Conservation (phyloP, 1,140 invertebrate species). For the Mya arenaria region DNA sequence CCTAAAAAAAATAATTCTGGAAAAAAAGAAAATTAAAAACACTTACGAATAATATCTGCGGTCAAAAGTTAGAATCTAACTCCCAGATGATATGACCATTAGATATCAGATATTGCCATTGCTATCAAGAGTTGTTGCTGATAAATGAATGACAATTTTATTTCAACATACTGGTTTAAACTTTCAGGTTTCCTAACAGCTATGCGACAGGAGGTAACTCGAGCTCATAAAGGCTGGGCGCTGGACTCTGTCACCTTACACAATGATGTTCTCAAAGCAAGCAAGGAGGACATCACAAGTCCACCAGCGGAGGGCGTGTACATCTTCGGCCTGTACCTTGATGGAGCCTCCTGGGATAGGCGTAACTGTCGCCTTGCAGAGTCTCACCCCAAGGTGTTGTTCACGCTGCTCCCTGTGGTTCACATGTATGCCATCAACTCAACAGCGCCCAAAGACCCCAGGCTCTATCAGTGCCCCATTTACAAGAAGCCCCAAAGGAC, state of each 20-base stretch:
- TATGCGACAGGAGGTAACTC: slow-evolving; percentile 81
- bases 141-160: too few relatives aligned
- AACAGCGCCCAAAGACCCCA: slow-evolving; percentile 91
- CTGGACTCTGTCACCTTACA: slow-evolving; percentile 79
- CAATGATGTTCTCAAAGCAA: slow-evolving; percentile 78
- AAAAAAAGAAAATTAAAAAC: too few relatives aligned
- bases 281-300: slow-evolving; percentile 78
- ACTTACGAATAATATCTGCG: too few relatives aligned
- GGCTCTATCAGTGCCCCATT: slow-evolving; percentile 96
- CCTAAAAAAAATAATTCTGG: too few relatives aligned
- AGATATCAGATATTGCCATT: too few relatives aligned
- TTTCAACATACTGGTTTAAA: too few relatives aligned
- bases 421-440: slow-evolving; percentile 82
- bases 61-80: too few relatives aligned
- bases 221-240: slow-evolving; percentile 81
- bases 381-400: slow-evolving; percentile 77
- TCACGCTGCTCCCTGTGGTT: slow-evolving; percentile 75
- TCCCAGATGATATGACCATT: too few relatives aligned
- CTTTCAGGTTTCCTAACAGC: slow-evolving; percentile 80
- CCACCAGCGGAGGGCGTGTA: slow-evolving; percentile 78
- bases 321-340: slow-evolving; percentile 76
- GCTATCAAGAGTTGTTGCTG: too few relatives aligned
- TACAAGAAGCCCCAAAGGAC: slow-evolving; percentile 96
- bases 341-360: slow-evolving; percentile 78
- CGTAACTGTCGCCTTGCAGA: slow-evolving; percentile 73